These are phyloP conservation scores for Micromussa lordhowensis DNA, from an alignment of 92 coral and sea anemone genomes.

Conservation along the genomic window DNA sequence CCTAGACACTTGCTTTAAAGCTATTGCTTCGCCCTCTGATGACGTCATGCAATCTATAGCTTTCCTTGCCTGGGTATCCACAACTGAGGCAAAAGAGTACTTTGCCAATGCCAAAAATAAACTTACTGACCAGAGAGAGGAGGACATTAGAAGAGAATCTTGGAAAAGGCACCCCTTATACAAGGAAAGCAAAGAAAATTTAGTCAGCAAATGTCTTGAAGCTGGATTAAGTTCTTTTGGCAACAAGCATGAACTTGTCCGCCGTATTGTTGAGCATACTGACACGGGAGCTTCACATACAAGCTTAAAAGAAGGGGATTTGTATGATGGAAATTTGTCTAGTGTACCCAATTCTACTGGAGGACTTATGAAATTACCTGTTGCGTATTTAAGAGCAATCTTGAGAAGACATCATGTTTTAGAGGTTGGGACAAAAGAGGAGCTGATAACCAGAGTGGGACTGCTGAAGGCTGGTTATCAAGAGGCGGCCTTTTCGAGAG, in stretches of 20 bases:
- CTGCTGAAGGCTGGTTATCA: constrained; percentile 44
- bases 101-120: constrained; percentile 14
- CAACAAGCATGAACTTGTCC: constrained; percentile 71
- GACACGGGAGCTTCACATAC: background rate
- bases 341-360: constrained; percentile 62
- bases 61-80: constrained; percentile 52
- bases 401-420: constrained; percentile 51
- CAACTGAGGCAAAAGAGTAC: constrained; percentile 49
- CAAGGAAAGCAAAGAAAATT: constrained; percentile 49
- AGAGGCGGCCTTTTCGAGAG: constrained; percentile 70
- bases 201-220: constrained; percentile 51
- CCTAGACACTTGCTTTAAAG: constrained; percentile 46
- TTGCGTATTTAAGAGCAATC: constrained; percentile 60
- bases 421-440: too few relatives aligned
- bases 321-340: constrained; percentile 18
- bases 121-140: constrained; percentile 40
- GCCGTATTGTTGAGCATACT: constrained; percentile 47
- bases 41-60: constrained; percentile 43
- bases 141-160: constrained; percentile 45
- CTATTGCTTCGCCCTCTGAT: constrained; percentile 20
- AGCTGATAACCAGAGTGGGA: constrained; percentile 59
- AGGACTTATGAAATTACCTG: constrained; percentile 62
- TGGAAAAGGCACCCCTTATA: constrained; percentile 60
- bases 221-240: constrained; percentile 51
- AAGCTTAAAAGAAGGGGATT: constrained; percentile 33